Base-by-base conservation (phyloP, 2,888 invertebrate genomes). In the Podabrus alpinus region DNA sequence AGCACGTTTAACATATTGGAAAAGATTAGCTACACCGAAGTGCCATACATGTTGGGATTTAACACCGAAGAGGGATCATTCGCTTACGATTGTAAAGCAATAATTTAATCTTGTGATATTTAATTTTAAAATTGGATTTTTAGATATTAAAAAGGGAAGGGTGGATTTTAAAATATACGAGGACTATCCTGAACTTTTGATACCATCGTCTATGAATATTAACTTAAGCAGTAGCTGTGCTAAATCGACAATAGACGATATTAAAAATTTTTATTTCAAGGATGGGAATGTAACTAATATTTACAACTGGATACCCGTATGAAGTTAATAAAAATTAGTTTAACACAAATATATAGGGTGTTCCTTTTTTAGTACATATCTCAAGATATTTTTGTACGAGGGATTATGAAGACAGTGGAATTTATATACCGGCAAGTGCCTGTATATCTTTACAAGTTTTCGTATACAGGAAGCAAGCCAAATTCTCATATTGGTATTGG, bases 311-410 rank as follows among this genome's bases (percentile, higher is more conserved):
- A 72, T 75, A 15, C 19, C 21, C 3, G 75, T 75, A 69, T 59
- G 64, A 59, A 64, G 9, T 7, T 15, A 15, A 29, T 2, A 15
- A 29, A 17, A 19, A 66, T 62, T 17, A 9, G 11, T 59, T 59
- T 19, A 15, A 19, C 9, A 45, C 7, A 13, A 60, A 1, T 13
- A 59, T n/a, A 11, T n/a, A 16, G 13, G 9, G n/a, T 60, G 7
- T n/a, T n/a, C n/a, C n/a, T n/a, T 68, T 68, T 17, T 67, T 75
- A 76, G 76, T 73, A 62, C 15, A 73, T 73, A 71, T 70, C 73
- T 10, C 71, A 73, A 66, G 73, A 73, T 13, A n/a, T 68, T 9
- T 74, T 74, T 29, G 73, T 73, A 0, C 64, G 71, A 15, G 71
- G 76, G 16, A 71, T 73, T 3, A 11, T 29, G 15, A 71, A 76